Evolutionary conservation across 2,113 vertebrate species (phyloP).

Genomic region (Gavialis gangeticus): DNA sequence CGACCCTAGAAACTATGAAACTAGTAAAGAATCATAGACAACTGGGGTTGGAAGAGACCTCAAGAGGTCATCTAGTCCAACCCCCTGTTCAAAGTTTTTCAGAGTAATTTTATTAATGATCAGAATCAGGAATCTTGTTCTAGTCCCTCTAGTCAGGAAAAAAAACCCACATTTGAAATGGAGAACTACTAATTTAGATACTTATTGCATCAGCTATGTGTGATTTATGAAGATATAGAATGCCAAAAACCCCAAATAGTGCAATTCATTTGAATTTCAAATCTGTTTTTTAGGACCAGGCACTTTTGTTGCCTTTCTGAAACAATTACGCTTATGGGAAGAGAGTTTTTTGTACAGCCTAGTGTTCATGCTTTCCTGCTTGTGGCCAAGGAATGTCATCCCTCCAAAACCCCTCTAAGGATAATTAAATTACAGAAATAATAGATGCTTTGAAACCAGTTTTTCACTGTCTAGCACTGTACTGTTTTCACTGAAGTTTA

Average conservation of each 20-base stretch:
- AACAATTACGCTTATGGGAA: slow-evolving; percentile 2
- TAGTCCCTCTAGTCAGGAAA: neutral
- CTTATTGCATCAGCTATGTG: neutral
- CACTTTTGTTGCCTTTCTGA: neutral
- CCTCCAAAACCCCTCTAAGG: neutral
- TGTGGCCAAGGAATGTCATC: neutral
- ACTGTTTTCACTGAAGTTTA: neutral
- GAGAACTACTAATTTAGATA: slow-evolving; percentile 15
- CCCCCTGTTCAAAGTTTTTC: neutral
- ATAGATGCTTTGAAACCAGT: neutral
- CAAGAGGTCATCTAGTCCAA: neutral
- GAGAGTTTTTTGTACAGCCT: neutral
- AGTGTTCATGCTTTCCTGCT: neutral
- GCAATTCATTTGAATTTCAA: slow-evolving; percentile 26
- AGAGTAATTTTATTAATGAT: slow-evolving; percentile 40
- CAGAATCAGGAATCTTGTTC: neutral
- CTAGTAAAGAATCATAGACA: too few species aligned
- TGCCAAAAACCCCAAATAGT: neutral
- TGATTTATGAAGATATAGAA: slow-evolving; percentile 15
- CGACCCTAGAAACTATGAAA: neutral
- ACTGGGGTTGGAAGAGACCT: too few species aligned
- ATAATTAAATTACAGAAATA: neutral
- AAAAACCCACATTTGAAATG: neutral
- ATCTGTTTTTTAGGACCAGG: neutral
- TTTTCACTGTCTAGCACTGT: too few species aligned